Conservation (phyloP, 2,888 invertebrate genomes). For the Syrista parreyssii region DNA sequence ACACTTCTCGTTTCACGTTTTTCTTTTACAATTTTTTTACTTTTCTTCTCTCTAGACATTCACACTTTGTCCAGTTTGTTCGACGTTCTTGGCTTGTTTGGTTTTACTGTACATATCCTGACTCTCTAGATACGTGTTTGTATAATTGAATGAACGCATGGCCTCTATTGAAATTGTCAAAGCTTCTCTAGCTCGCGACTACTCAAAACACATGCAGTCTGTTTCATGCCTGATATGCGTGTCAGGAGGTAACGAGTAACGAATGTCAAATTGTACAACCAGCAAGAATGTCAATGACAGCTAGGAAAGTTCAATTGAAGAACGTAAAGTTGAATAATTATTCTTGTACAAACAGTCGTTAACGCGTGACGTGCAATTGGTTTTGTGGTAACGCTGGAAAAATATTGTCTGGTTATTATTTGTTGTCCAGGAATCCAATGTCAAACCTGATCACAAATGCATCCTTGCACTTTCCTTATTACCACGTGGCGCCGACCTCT, state of each 20-base stretch:
- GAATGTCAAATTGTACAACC: not conserved
- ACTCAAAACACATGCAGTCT: not conserved
- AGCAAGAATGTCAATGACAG: not conserved
- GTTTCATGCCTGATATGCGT: not conserved
- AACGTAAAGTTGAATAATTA: not conserved
- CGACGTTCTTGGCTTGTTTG: not conserved
- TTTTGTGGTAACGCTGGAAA: not conserved
- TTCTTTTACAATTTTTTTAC: not conserved
- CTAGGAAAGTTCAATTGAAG: not conserved
- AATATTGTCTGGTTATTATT: not conserved
- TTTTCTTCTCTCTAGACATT: not conserved
- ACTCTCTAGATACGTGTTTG: not conserved
- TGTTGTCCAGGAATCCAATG: not conserved
- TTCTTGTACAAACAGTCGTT: not conserved
- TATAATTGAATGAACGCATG: not conserved
- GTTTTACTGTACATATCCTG: not conserved
- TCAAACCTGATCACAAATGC: not conserved
- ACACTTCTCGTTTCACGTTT: no score
- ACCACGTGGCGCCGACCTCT: not conserved
- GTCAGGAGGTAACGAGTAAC: not conserved
- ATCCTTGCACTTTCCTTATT: not conserved
- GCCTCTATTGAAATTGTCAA: not conserved
- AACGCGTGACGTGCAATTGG: not conserved
- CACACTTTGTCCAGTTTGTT: not conserved
- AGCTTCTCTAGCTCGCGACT: not conserved